These are phyloP conservation scores for Pteropus rufus DNA, from an alignment of 2,797 vertebrate genomes.

Conservation along the genomic window DNA sequence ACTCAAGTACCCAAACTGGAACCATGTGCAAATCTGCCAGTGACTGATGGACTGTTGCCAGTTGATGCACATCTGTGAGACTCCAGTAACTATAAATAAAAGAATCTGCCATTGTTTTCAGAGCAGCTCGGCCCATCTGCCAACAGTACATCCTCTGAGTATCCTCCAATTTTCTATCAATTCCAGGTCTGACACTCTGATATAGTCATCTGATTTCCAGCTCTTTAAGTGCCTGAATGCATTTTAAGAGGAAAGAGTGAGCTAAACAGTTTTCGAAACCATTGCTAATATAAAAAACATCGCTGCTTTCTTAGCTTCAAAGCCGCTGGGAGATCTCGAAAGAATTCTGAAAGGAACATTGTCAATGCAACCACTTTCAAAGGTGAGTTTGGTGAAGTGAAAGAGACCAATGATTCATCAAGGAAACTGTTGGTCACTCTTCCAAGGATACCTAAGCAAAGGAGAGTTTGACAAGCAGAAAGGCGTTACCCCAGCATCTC, in stretches of 20 bases:
- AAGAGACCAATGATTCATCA: neutral
- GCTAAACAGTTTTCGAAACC: neutral
- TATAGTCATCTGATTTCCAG: neutral
- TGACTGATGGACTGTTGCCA: neutral
- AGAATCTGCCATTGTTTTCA: slow-evolving; percentile 51
- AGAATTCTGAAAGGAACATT: neutral
- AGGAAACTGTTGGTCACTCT: neutral
- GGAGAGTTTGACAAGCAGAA: neutral
- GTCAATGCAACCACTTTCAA: neutral
- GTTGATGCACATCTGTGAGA: slow-evolving; percentile 36
- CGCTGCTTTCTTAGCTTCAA: neutral
- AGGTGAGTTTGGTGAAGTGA: neutral
- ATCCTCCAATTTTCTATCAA: slow-evolving; percentile 17
- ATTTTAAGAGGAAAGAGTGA: neutral
- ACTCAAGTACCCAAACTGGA: neutral
- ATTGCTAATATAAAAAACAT: neutral
- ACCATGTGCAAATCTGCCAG: neutral
- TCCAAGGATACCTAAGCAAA: neutral
- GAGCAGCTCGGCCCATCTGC: neutral
- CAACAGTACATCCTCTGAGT: neutral
- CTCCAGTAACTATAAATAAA: neutral
- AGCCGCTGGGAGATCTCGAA: neutral
- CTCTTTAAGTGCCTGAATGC: neutral
- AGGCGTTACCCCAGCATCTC: neutral
- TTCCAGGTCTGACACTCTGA: slow-evolving; percentile 24